phyloP scores from a whole-genome alignment of 2,113 vertebrate genomes.

The Oncorhynchus masou region DNA sequence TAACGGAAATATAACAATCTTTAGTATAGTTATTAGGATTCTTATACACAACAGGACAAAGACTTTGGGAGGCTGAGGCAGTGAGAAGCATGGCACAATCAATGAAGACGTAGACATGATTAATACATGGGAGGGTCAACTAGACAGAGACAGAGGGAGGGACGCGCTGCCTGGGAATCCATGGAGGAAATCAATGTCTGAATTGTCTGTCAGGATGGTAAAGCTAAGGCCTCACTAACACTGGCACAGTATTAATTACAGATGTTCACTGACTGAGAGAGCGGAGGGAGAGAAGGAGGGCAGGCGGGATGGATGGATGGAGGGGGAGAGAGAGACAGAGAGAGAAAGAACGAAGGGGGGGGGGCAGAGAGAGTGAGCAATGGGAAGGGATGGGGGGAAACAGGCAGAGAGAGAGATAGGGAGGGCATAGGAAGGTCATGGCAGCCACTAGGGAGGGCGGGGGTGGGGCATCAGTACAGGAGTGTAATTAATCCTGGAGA shows the following conservation, averaged over 20 bases:
- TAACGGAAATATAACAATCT: no score
- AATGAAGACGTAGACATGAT: conserved; percentile 25
- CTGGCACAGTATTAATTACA: conserved; percentile 58
- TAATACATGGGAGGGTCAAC: conserved; percentile 44
- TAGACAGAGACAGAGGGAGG: conserved; percentile 36
- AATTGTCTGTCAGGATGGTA: conserved; percentile 58
- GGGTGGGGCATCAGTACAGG: neutral
- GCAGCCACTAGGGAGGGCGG: neutral
- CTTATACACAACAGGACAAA: neutral
- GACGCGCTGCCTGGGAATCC: conserved; percentile 29
- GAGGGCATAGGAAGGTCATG: conserved; percentile 7
- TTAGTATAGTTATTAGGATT: neutral
- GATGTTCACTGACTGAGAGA: conserved; percentile 21
- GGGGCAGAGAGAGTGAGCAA: neutral
- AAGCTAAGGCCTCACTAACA: conserved; percentile 42
- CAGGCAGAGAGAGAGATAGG: neutral
- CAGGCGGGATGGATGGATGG: no score
- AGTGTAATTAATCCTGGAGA: conserved; percentile 6
- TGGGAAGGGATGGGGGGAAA: neutral
- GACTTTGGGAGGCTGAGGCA: conserved; percentile 5
- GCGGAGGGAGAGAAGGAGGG: conserved; percentile 11
- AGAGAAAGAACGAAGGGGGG: neutral
- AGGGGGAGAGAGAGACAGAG: neutral
- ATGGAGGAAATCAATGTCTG: conserved; percentile 62
- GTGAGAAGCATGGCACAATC: conserved; percentile 25